Conservation (phyloP, 2,797 vertebrate species). For the Neosalanx taihuensis region DNA sequence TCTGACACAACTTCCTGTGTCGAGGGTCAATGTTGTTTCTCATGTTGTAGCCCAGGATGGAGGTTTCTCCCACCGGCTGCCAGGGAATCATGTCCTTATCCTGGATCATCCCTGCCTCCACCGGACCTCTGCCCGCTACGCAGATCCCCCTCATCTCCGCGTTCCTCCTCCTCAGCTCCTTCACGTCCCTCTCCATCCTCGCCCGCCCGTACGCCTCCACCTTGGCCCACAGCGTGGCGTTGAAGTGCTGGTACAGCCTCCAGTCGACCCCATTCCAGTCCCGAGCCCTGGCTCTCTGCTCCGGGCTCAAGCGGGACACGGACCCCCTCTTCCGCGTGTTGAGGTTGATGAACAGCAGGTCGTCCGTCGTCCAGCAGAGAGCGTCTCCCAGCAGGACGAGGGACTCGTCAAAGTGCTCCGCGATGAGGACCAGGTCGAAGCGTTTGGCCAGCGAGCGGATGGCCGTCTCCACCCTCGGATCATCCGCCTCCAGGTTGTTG, state of each 20-base stretch:
- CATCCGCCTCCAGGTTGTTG: constrained; percentile 73
- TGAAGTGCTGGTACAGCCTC: constrained; percentile 88
- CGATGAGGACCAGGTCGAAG: constrained; percentile 86
- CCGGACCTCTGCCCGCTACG: constrained; percentile 77
- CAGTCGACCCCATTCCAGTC: constrained; percentile 86
- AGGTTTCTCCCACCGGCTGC: constrained; percentile 86
- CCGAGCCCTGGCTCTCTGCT: constrained; percentile 78
- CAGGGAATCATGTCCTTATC: constrained; percentile 84
- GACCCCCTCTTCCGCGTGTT: constrained; percentile 80
- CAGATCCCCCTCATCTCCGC: constrained; percentile 84
- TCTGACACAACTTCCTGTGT: constrained; percentile 81
- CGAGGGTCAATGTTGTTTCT: constrained; percentile 76
- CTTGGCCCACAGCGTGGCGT: constrained; percentile 84
- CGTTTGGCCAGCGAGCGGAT: constrained; percentile 74
- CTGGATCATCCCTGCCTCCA: constrained; percentile 79
- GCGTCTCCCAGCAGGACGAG: constrained; percentile 89
- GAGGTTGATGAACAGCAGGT: constrained; percentile 89
- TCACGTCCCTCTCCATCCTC: constrained; percentile 82
- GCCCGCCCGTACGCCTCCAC: constrained; percentile 81
- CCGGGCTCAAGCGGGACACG: constrained; percentile 70
- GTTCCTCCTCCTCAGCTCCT: constrained; percentile 76
- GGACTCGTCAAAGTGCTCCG: constrained; percentile 92
- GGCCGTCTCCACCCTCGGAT: constrained; percentile 67
- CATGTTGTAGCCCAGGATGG: constrained; percentile 93
- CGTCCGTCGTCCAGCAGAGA: constrained; percentile 89